Percentiles rank a stretch among this genome's conserved stretches.
These are phyloP conservation scores for Phacellophora camtschatica DNA, from an alignment of 30 jellyfish, hydroid and myxozoan genomes.

Conservation along the genomic window DNA sequence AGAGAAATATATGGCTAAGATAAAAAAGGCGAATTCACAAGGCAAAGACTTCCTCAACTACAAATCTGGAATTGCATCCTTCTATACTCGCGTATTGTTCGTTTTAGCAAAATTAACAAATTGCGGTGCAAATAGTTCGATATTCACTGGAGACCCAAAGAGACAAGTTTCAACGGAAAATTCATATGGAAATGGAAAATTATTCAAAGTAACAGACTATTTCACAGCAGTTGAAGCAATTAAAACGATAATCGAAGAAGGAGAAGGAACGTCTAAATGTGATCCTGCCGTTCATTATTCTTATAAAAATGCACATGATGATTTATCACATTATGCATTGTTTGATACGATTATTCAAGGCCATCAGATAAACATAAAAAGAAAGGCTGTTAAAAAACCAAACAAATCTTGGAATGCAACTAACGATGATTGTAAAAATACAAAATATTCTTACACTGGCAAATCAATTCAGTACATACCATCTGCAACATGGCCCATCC, in stretches of 20 bases:
- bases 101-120: constrained; percentile 34
- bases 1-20: background rate
- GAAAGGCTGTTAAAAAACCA: background rate
- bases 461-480: background rate
- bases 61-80: constrained; percentile 38
- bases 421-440: constrained; percentile 7
- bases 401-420: background rate
- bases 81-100: constrained; percentile 27
- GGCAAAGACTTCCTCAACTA: background rate
- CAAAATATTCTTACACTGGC: constrained; percentile 30
- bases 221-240: constrained; percentile 35
- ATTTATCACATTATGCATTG: constrained; percentile 43
- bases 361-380: background rate
- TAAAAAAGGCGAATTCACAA: background rate
- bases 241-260: constrained; percentile 39
- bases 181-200: constrained; percentile 44
- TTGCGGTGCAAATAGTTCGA: constrained; percentile 41
- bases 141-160: constrained; percentile 35
- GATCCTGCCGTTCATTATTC: constrained; percentile 52
- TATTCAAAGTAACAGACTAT: constrained; percentile 38
- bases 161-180: constrained; percentile 26
- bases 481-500: constrained; percentile 50
- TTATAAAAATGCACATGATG: constrained; percentile 29
- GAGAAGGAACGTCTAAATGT: constrained; percentile 59
- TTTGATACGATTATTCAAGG: constrained; percentile 21